phyloP scores from a whole-genome alignment of 2,113 vertebrate genomes.

The Anolis sagrei region DNA sequence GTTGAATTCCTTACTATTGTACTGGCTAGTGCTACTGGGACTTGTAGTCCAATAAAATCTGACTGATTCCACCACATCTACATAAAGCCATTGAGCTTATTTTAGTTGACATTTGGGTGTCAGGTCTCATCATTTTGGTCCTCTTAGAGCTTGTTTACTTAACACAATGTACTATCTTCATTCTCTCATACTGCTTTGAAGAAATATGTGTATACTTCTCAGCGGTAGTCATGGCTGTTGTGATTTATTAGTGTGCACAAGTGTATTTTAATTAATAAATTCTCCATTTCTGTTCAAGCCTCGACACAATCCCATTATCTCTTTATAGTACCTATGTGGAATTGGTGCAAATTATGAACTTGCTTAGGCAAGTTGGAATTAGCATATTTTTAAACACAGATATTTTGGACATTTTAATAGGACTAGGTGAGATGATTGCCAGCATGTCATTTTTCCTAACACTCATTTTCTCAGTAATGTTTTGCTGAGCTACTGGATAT shows the following conservation, averaged over 20 bases:
- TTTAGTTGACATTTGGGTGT: background rate
- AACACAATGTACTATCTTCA: background rate
- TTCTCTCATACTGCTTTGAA: constrained; percentile 36
- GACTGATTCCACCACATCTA: background rate
- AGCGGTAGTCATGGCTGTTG: constrained; percentile 3
- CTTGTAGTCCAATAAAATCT: no score
- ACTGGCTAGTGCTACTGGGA: no score
- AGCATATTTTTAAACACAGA: background rate
- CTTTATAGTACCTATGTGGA: background rate
- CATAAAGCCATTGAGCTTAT: background rate
- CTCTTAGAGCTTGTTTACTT: constrained; percentile 1
- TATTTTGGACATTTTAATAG: background rate
- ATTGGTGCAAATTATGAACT: background rate
- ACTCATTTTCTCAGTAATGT: background rate
- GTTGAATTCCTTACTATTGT: no score
- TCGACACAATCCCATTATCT: background rate
- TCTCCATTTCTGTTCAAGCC: background rate
- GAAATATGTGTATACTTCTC: constrained; percentile 48
- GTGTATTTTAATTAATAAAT: background rate
- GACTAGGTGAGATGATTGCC: background rate
- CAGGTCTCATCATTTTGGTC: constrained; percentile 50
- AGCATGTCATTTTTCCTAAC: background rate
- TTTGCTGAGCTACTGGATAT: background rate
- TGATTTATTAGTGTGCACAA: background rate
- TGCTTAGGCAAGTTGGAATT: background rate